A percentile compares a stretch with the other conserved stretches of the same genome.
Conservation (phyloP, 2,797 vertebrate species). For the Peromyscus attwateri region DNA sequence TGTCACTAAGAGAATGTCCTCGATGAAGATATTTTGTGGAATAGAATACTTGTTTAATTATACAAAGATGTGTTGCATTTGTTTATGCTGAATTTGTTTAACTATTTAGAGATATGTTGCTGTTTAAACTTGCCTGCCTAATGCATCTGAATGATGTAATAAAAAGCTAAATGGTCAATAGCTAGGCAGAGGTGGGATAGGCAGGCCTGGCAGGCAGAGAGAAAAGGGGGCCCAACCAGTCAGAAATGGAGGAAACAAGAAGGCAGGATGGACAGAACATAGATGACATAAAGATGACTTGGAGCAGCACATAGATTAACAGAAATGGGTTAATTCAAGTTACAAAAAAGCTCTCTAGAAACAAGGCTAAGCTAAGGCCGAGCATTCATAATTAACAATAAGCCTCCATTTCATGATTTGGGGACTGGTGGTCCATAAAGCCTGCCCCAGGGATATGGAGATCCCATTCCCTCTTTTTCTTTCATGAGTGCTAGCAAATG, state of each 20-base stretch:
- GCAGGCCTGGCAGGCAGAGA: neutral
- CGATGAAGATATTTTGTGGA: too few relatives aligned
- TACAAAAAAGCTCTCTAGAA: neutral
- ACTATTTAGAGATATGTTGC: neutral
- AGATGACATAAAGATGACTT: neutral
- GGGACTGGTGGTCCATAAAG: neutral
- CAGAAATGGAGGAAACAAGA: neutral
- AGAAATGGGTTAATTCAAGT: neutral
- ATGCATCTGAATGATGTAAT: neutral
- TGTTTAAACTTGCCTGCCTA: neutral
- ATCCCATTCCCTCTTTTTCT: rapidly evolving
- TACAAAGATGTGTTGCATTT: neutral
- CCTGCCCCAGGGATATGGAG: neutral
- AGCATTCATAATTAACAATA: neutral
- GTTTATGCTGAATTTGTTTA: neutral
- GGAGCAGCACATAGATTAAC: neutral
- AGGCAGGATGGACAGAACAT: neutral
- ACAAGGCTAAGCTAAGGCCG: neutral
- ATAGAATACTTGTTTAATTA: neutral
- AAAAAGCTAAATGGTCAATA: neutral
- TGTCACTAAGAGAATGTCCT: too few relatives aligned
- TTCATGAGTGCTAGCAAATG: too few relatives aligned
- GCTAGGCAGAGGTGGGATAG: neutral
- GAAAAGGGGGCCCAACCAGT: neutral
- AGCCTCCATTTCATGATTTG: neutral